These are phyloP conservation scores for Chiloscyllium punctatum DNA, from an alignment of 2,797 vertebrate species.

Conservation along the genomic window DNA sequence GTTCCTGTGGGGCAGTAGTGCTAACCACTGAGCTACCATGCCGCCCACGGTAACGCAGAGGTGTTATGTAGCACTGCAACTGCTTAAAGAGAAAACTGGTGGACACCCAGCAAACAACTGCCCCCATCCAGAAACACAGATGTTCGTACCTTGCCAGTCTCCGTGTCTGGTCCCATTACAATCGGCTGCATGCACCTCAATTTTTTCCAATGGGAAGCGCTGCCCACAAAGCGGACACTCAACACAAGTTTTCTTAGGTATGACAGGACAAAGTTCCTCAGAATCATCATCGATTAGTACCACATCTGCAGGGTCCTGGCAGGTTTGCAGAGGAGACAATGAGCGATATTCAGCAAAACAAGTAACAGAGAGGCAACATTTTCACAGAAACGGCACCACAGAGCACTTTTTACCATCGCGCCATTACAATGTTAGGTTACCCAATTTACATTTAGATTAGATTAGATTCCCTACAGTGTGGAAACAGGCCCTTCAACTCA, in stretches of 20 bases:
- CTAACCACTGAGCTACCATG: too few species aligned
- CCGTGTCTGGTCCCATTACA: not conserved
- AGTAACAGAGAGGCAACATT: not conserved
- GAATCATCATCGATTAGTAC: slow-evolving; percentile 2
- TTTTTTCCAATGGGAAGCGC: not conserved
- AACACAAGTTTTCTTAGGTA: not conserved
- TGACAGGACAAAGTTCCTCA: not conserved
- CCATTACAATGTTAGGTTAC: not conserved
- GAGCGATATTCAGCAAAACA: not conserved
- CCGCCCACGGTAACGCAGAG: too few species aligned
- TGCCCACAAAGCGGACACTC: not conserved
- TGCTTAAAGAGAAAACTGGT: too few species aligned
- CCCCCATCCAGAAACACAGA: not conserved
- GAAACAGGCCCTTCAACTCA: too few species aligned
- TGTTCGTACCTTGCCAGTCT: not conserved
- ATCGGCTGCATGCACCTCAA: slow-evolving; percentile 18
- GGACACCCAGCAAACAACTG: not conserved
- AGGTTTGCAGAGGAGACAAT: not conserved
- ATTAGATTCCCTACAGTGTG: too few species aligned
- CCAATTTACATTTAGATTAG: not conserved
- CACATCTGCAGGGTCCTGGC: not conserved
- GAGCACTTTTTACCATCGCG: too few species aligned
- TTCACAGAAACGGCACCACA: not conserved
- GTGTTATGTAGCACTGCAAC: too few species aligned
- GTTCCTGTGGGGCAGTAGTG: too few species aligned